Conservation (phyloP, 2,888 invertebrate species). For the Lithodes maja region DNA sequence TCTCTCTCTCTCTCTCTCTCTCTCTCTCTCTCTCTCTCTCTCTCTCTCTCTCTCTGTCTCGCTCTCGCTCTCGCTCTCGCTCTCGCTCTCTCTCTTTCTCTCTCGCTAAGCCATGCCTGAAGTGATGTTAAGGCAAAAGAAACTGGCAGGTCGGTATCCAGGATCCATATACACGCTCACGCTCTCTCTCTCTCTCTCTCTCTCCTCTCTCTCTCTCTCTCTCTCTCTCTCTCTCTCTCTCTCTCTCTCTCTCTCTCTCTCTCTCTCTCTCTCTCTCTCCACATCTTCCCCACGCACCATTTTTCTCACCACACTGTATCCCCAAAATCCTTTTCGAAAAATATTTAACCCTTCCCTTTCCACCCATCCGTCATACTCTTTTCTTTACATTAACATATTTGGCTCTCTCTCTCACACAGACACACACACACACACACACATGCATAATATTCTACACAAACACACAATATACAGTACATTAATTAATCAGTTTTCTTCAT, state of each 20-base stretch:
- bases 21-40: no score
- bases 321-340: no score
- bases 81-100: neutral
- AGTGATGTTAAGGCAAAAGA: no score
- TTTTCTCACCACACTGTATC: no score
- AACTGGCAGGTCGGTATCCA: no score
- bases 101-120: no score
- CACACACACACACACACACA: slow-evolving; percentile 21
- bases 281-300: neutral
- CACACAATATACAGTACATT: no score
- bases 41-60: neutral
- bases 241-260: neutral
- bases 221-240: neutral
- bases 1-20: no score
- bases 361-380: neutral
- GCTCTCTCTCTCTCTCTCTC: neutral
- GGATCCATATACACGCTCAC: no score
- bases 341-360: neutral
- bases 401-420: neutral
- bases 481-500: no score
- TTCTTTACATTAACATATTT: neutral
- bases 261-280: neutral
- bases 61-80: neutral
- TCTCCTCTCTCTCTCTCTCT: neutral
- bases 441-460: neutral